phyloP scores from a whole-genome alignment of 1,140 invertebrate species.

The Anoplolepis gracilipes region DNA sequence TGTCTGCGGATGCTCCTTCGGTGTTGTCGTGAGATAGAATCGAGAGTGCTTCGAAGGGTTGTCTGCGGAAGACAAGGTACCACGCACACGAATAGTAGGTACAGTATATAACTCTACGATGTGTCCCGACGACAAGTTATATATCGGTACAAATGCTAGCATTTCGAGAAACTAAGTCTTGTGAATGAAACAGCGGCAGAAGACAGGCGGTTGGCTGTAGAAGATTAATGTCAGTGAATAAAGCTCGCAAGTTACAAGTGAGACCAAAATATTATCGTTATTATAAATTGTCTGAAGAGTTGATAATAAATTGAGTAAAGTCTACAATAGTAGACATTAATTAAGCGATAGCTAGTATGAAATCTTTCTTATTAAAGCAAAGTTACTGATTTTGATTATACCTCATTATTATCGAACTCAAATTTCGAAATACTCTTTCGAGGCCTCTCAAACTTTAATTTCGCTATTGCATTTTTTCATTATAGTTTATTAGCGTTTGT shows the following conservation, averaged over 20 bases:
- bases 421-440: slow-evolving; percentile 16
- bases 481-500: slow-evolving; percentile 17
- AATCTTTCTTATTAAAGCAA: neutral
- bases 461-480: slow-evolving; percentile 3
- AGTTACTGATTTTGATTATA: slow-evolving; percentile 6
- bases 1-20: slow-evolving; percentile 53
- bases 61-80: slow-evolving; percentile 35
- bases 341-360: neutral
- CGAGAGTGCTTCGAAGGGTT: slow-evolving; percentile 34
- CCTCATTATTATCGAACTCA: neutral
- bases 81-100: slow-evolving; percentile 25
- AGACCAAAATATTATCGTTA: neutral
- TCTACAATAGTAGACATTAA: neutral
- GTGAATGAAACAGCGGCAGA: slow-evolving; percentile 30
- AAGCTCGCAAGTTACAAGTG: neutral
- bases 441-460: neutral
- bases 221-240: neutral
- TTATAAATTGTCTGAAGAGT: neutral
- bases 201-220: neutral
- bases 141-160: slow-evolving; percentile 18
- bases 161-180: slow-evolving; percentile 19
- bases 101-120: slow-evolving; percentile 29
- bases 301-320: neutral
- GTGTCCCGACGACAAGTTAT: slow-evolving; percentile 6
- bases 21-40: slow-evolving; percentile 38